Base-by-base conservation (phyloP, 2,797 vertebrate genomes). In the Chaetophractus vellerosus region DNA sequence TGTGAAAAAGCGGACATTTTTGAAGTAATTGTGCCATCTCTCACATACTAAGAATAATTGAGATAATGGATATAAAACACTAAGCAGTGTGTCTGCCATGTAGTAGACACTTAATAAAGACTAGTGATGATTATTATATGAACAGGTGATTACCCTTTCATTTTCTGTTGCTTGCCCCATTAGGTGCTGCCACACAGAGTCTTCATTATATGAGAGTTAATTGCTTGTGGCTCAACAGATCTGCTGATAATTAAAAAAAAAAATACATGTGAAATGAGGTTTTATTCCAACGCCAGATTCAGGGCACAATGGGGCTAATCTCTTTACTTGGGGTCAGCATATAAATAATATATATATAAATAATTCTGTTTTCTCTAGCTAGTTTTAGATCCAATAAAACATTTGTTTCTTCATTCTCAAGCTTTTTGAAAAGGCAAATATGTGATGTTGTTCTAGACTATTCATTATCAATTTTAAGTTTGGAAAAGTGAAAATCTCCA, bases 401-500 rank as follows among this genome's bases (percentile, higher is more conserved):
- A 38, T 79, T 52, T 71, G 33, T 83, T 86, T 96, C 52, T 95
- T 87, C 24, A 48, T 95, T 86, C 57, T 93, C 61, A 76, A 74
- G 36, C n/a, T 16, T 85, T 95, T 82, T 68, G 61, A 86, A 92
- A 94, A 74, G 41, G 24, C 21, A 80, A 88, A 24, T 52, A 2
- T 10, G 10, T 26, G 21, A 69, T 69, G 9, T 33, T 91, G 6
- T n/a, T 88, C 16, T 83, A 0, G 2, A 71, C 19, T 63, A 9
- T 15, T 76, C 50, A 48, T 75, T 72, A 64, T 74, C 21, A 31
- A 6, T 78, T 78, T 88, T 83, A 84, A 91, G 36, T 10, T 75
- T 41, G 18, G 16, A 48, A 78, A 83, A 19, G 12, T 71, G 2
- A 50, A 92, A 82, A 91, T 82, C 15, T 24, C 19, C 12, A 76